Conservation (phyloP, 2,113 vertebrate species). For the Cyanoramphus novaezelandiae region DNA sequence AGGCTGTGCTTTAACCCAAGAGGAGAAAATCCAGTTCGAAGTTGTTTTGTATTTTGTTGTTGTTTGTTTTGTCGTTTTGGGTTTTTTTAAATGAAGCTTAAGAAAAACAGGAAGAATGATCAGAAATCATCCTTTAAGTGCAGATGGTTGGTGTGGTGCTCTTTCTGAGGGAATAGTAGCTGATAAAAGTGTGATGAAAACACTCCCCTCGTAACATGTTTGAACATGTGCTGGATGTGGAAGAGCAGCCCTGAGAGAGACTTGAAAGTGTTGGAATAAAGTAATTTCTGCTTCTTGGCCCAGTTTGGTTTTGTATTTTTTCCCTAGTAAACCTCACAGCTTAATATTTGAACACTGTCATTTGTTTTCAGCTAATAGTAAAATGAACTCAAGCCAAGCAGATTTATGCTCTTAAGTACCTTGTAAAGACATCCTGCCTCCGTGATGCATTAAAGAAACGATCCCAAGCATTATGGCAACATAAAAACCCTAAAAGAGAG, state of each 20-base stretch:
- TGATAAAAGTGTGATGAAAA: neutral
- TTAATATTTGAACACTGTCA: neutral
- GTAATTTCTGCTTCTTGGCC: neutral
- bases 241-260: neutral
- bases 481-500: neutral
- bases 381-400: neutral
- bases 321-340: neutral
- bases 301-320: neutral
- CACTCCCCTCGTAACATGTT: accelerated
- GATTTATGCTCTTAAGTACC: neutral
- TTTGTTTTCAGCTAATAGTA: neutral
- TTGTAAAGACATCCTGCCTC: neutral
- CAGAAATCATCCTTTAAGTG: neutral
- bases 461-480: neutral
- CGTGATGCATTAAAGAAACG: neutral
- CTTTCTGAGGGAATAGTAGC: neutral
- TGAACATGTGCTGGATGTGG: neutral
- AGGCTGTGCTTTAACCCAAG: neutral
- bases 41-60: neutral
- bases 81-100: neutral
- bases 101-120: neutral
- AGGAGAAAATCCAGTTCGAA: neutral
- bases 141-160: neutral
- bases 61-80: neutral
- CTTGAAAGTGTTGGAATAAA: neutral